Evolutionary conservation across 2,797 vertebrate species (phyloP), one percentile per base, ranked within the genome.

Genomic region (Poeciliopsis gracilis): DNA sequence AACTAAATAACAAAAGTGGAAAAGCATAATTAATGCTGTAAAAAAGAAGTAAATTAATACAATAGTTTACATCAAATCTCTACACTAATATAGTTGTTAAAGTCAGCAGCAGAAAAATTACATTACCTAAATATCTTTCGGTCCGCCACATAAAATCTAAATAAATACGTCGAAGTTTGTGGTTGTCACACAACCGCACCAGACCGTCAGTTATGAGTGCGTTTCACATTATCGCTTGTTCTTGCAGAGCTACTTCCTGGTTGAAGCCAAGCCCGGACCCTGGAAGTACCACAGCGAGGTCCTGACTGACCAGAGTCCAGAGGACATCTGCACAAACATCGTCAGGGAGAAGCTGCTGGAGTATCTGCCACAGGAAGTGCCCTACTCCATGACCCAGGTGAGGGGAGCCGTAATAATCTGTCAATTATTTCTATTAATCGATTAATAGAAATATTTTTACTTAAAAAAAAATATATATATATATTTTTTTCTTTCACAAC

Each of bases 271-370:
- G 89, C 97, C 97, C 0, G 96, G 97, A 5, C 82, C 93, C 0
- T 99, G 98, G 98, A 92, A 95, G 89, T 99, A 97, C 88, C 98
- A 99, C 93, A 98, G 97, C 0, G 81, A 94, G 0, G 97, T 99
- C 20, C 91, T 99, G 89, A 99, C 98, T 0, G 97, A 94, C 91
- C 98, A 99, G 92, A 95, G 88, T 8, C 98, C 98, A 0, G 94
- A 97, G 69, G 95, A 97, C 33, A 82, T 99, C 90, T 99, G 98
- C 76, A 30, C 86, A 67, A 98, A 97, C 78, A 92, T 94, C 57
- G 93, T 99, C 91, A 94, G 97, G 89, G 97, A 96, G 93, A 98
- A 97, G 88, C 91, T 99, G 0, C 92, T 99, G 78, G 97, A 99
- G 84, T 89, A 96, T 83, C 93, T 99, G 81, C 97, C 97, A 0